Evolutionary conservation across 2,113 vertebrate species (phyloP).

Genomic region (Mustela nigripes): DNA sequence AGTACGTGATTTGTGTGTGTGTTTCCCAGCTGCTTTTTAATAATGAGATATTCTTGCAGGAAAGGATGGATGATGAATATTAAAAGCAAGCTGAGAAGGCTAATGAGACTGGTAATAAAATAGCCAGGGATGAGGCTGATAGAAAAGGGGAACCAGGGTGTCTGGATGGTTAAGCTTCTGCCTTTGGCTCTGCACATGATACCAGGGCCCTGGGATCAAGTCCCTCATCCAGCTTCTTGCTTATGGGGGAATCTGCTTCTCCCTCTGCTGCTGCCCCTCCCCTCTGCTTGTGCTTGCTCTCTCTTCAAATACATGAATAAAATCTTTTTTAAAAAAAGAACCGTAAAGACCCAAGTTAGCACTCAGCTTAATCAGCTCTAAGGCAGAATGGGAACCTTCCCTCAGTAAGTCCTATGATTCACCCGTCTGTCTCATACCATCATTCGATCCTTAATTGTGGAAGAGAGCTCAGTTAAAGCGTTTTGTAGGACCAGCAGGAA

Average conservation of each 20-base stretch:
- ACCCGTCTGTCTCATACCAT: neutral
- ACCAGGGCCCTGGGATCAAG: too few relatives aligned
- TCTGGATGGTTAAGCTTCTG: neutral
- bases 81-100: neutral
- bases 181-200: too few relatives aligned
- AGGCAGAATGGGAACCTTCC: neutral
- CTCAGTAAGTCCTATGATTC: neutral
- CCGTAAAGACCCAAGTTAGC: neutral
- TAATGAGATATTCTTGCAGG: neutral
- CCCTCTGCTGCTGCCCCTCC: too few relatives aligned
- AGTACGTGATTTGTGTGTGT: neutral
- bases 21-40: neutral
- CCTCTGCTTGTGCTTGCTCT: too few relatives aligned
- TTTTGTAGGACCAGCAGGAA: neutral
- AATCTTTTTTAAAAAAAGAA: neutral
- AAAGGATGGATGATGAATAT: neutral
- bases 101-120: neutral
- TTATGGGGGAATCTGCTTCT: too few relatives aligned
- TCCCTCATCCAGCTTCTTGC: too few relatives aligned
- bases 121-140: neutral
- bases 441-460: neutral
- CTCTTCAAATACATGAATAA: neutral
- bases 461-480: neutral
- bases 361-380: neutral
- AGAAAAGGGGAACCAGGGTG: neutral